Percentiles rank a stretch among this genome's conserved stretches.
Conservation (phyloP, 2,888 invertebrate genomes). For the Operophtera brumata region DNA sequence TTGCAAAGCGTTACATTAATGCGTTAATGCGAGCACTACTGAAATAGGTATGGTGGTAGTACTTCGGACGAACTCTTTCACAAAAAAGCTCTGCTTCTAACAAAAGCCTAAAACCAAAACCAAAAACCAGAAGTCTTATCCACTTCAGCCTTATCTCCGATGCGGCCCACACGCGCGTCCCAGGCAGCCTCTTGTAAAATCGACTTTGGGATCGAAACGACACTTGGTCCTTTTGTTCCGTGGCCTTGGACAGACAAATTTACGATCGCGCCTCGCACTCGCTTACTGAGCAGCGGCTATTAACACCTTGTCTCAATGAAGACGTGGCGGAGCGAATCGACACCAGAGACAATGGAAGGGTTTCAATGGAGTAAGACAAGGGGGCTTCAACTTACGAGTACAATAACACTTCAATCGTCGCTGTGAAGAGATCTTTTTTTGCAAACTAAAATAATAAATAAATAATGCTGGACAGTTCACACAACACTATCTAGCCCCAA, state of each 20-base stretch:
- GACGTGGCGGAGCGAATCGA: conserved; percentile 40
- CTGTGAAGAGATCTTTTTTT: neutral
- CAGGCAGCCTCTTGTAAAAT: conserved; percentile 75
- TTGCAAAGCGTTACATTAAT: no score
- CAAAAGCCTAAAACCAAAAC: no score
- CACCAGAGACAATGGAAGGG: conserved; percentile 15
- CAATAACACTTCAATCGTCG: neutral
- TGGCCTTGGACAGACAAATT: conserved; percentile 74
- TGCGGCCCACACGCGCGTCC: conserved; percentile 74
- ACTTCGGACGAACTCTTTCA: no score
- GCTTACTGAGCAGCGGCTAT: conserved; percentile 72
- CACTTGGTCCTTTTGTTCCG: conserved; percentile 69
- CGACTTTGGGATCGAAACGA: conserved; percentile 71
- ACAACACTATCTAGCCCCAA: no score
- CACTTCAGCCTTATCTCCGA: conserved; percentile 36
- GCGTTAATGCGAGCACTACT: no score
- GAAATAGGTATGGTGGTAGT: no score
- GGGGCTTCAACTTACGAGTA: neutral
- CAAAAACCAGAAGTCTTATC: no score
- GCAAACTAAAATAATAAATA: no score
- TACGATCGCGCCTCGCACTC: conserved; percentile 63
- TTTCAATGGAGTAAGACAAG: conserved; percentile 22
- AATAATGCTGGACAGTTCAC: no score
- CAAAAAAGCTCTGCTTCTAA: no score
- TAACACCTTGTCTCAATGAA: conserved; percentile 76